Evolutionary conservation across 2,888 invertebrate species (phyloP).

Genomic region (Willowsia nigromaculata): DNA sequence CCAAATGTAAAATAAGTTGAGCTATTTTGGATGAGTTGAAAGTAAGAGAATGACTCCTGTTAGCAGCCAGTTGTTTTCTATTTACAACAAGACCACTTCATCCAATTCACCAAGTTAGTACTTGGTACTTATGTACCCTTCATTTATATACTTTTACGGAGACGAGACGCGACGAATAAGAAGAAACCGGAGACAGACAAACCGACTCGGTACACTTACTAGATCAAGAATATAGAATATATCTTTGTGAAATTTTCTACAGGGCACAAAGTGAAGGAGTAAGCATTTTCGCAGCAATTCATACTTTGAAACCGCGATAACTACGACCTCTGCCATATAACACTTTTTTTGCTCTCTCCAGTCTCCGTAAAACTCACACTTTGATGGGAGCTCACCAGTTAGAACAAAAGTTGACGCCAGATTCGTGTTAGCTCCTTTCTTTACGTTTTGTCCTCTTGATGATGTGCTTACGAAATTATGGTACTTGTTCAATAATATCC

Average conservation of each 20-base stretch:
- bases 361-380: neutral
- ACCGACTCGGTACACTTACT: constrained; percentile 17
- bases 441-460: neutral
- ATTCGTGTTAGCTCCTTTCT: neutral
- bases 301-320: neutral
- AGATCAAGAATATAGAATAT: no score
- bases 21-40: constrained; percentile 66
- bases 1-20: constrained; percentile 66
- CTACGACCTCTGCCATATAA: neutral
- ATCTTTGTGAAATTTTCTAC: no score
- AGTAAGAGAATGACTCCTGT: constrained; percentile 61
- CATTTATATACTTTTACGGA: neutral
- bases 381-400: neutral
- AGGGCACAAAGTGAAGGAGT: neutral
- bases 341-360: no score
- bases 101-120: neutral
- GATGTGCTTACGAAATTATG: neutral
- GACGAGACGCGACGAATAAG: neutral
- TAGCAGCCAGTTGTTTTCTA: constrained; percentile 64
- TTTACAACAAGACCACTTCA: constrained; percentile 56
- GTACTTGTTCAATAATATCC: neutral
- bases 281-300: constrained; percentile 50
- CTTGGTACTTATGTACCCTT: neutral
- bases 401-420: neutral
- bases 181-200: neutral